Evolutionary conservation across 2,888 invertebrate species (phyloP).

Genomic region (Liopterus haemorrhoidalis): DNA sequence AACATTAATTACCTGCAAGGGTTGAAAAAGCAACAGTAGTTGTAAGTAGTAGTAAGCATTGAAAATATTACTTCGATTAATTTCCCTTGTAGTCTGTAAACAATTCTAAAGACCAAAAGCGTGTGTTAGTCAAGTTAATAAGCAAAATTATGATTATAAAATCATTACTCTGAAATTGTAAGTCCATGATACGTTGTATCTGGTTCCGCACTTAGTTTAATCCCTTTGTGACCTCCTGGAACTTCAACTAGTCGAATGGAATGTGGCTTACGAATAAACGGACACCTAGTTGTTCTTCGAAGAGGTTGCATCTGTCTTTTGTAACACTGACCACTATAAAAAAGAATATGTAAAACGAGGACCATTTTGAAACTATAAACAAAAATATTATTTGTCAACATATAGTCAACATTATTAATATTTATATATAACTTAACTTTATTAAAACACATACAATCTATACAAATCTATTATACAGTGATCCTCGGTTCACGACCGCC

Average conservation of each 20-base stretch:
- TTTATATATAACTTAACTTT: no score
- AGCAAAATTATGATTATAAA: no score
- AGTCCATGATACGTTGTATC: conserved; percentile 55
- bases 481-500: no score
- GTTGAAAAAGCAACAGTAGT: conserved; percentile 61
- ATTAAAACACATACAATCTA: no score
- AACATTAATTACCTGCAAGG: conserved; percentile 56
- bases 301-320: conserved; percentile 62
- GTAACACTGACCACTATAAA: conserved; percentile 68
- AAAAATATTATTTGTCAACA: no score
- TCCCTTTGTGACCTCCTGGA: conserved; percentile 59
- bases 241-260: conserved; percentile 80
- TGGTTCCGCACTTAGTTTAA: conserved; percentile 57
- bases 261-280: conserved; percentile 59
- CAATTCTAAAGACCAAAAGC: no score
- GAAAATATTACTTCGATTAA: conserved; percentile 64
- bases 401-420: no score
- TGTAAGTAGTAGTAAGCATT: conserved; percentile 64
- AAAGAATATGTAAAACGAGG: conserved; percentile 13
- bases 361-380: no score
- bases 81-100: conserved; percentile 62
- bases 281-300: conserved; percentile 47
- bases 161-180: conserved; percentile 64
- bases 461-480: no score
- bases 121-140: no score